Base-by-base conservation (phyloP, 2,113 vertebrate genomes). In the Apistogramma diplotaenia region DNA sequence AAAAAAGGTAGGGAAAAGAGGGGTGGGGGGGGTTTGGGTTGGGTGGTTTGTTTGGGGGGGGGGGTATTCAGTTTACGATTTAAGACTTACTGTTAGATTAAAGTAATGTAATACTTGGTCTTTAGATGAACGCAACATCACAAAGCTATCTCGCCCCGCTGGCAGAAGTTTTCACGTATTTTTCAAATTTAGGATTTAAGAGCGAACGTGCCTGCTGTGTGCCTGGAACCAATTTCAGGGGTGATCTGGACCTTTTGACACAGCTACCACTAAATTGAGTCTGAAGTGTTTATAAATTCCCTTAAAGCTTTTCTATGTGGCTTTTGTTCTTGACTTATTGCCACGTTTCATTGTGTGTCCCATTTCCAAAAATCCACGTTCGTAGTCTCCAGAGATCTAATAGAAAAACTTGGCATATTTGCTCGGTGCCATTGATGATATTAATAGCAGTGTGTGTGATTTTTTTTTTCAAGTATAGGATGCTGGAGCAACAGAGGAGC, bases 271-370 rank as follows among this genome's bases (percentile, higher is more conserved):
- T 84, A 79, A 91, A 94, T 88, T 85, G 78, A 87, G 60, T 84
- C 74, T 90, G 88, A 92, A 91, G 87, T 93, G 84, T 92, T 92
- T 93, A 90, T 92, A 90, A 93, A 93, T 91, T 90, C 79, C 81
- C 88, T 90, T 67, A 82, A 89, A 91, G 79, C 83, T 86, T 88
- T 89, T 87, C 70, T 83, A 81, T 78, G 78, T 33, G 37, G 57
- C 75, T 82, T 87, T 88, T 88, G 67, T 92, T 85, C 75, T 60
- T 76, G 77, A 84, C 77, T 89, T 85, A 72, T 87, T 75, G 84
- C 73, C 59, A 79, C 82, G 33, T 91, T 92, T 89, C 58, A 79
- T 86, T 87, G 73, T 82, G 79, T 55, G 78, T 90, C 82, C 83
- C 81, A 85, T n/a, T 79, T 90, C 70, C 67, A 77, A 73, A 70